Percentiles rank a stretch among this genome's conserved stretches.
Evolutionary conservation across 2,797 vertebrate species (phyloP).

Genomic region (Chelmon rostratus): DNA sequence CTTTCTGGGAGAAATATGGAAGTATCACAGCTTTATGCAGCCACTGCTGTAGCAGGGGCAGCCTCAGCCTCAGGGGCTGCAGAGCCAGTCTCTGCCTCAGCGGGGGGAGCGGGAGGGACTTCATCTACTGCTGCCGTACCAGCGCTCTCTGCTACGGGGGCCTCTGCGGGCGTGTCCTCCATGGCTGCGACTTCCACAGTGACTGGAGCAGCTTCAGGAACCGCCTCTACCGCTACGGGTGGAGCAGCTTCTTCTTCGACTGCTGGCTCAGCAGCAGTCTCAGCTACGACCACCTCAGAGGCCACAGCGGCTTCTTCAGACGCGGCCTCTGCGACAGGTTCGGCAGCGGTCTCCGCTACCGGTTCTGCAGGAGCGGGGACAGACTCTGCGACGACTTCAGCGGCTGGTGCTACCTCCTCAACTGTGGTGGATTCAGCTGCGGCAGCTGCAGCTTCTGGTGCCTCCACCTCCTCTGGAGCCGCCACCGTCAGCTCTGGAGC

Average conservation of each 20-base stretch:
- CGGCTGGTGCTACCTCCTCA: conserved; percentile 24
- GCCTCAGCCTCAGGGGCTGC: conserved; percentile 62
- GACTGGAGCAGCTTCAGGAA: neutral
- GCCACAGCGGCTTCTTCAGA: neutral
- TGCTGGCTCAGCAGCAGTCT: conserved; percentile 30
- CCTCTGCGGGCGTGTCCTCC: conserved; percentile 46
- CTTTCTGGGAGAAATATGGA: conserved; percentile 39
- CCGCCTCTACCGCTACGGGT: conserved; percentile 4
- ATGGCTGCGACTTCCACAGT: conserved; percentile 9
- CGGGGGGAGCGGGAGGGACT: conserved; percentile 33
- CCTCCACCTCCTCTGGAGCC: neutral
- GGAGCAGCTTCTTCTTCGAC: conserved; percentile 44
- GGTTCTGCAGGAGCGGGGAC: conserved; percentile 43
- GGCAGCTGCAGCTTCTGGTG: neutral
- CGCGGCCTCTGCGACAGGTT: conserved; percentile 24
- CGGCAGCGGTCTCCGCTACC: conserved; percentile 35
- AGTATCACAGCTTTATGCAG: conserved; percentile 59
- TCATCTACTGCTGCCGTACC: conserved; percentile 75
- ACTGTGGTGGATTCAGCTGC: conserved; percentile 43
- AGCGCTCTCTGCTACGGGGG: conserved; percentile 60
- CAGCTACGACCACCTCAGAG: conserved; percentile 16
- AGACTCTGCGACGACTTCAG: neutral
- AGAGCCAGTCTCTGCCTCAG: conserved; percentile 59
- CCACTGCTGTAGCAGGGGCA: conserved; percentile 54
- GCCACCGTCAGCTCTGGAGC: neutral